Conservation (phyloP, 2,113 vertebrate genomes). For the Genyomyrus donnyi region DNA sequence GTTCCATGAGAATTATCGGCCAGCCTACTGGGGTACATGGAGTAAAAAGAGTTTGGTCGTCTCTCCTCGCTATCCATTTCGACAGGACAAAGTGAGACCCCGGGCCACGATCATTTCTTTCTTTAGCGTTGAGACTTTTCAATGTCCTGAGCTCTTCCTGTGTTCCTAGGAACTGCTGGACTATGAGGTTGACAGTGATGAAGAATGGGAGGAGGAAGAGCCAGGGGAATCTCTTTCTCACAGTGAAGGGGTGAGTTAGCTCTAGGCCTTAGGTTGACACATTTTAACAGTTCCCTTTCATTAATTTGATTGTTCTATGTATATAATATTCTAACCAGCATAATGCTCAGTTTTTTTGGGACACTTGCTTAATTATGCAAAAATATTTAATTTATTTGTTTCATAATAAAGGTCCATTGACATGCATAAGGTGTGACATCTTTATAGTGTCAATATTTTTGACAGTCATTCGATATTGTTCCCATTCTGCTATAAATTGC, state of each 20-base stretch:
- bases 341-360: background rate
- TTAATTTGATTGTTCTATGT: background rate
- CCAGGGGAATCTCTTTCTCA: constrained; percentile 94
- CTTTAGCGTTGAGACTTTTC: background rate
- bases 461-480: background rate
- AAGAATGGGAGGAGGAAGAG: constrained; percentile 98
- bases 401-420: background rate
- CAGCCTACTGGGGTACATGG: constrained; percentile 96
- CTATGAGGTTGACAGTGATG: constrained; percentile 95
- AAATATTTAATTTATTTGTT: background rate
- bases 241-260: constrained; percentile 80
- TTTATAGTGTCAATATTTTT: background rate
- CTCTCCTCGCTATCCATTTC: constrained; percentile 70
- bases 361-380: background rate
- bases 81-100: constrained; percentile 71
- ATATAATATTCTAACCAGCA: background rate
- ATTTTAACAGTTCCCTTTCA: background rate
- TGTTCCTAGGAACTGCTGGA: constrained; percentile 71
- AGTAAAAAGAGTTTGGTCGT: constrained; percentile 70
- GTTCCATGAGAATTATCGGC: constrained; percentile 86
- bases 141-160: constrained; percentile 23
- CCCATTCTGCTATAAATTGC: background rate
- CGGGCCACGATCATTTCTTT: background rate
- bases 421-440: background rate
- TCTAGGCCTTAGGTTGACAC: background rate